phyloP scores from a whole-genome alignment of 1,140 invertebrate genomes.

The Rhagoletis pomonella region DNA sequence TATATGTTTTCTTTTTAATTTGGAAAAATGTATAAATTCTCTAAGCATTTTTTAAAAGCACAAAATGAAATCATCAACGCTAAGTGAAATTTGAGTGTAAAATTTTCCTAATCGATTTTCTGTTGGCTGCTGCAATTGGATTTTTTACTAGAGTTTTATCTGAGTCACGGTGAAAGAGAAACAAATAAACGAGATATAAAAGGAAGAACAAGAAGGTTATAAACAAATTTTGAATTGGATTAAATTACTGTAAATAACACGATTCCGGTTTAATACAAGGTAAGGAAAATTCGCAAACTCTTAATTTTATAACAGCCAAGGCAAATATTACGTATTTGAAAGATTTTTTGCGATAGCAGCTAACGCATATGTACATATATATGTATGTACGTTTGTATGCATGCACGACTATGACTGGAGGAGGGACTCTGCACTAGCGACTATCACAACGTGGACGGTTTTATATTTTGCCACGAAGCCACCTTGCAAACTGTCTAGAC shows the following conservation, averaged over 20 bases:
- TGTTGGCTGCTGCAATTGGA: neutral
- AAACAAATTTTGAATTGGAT: neutral
- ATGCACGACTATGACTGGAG: neutral
- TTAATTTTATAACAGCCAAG: neutral
- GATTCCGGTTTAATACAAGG: neutral
- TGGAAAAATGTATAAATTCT: neutral
- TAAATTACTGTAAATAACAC: neutral
- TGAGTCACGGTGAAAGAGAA: neutral
- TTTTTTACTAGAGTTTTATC: neutral
- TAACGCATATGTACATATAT: neutral
- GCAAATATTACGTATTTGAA: neutral
- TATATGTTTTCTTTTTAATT: conserved; percentile 6
- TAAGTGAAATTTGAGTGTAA: neutral
- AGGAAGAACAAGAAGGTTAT: neutral
- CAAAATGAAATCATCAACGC: conserved; percentile 28
- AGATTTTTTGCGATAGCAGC: neutral
- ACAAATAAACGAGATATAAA: neutral
- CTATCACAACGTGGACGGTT: conserved; percentile 4
- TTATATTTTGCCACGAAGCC: conserved; percentile 1
- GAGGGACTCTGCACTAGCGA: neutral
- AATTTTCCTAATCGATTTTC: conserved; percentile 29
- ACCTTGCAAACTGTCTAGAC: neutral
- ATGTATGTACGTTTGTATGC: neutral
- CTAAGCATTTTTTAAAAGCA: conserved; percentile 8
- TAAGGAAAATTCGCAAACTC: neutral